Base-by-base conservation (phyloP, 2,888 invertebrate genomes). In the Cybosia mesomella region DNA sequence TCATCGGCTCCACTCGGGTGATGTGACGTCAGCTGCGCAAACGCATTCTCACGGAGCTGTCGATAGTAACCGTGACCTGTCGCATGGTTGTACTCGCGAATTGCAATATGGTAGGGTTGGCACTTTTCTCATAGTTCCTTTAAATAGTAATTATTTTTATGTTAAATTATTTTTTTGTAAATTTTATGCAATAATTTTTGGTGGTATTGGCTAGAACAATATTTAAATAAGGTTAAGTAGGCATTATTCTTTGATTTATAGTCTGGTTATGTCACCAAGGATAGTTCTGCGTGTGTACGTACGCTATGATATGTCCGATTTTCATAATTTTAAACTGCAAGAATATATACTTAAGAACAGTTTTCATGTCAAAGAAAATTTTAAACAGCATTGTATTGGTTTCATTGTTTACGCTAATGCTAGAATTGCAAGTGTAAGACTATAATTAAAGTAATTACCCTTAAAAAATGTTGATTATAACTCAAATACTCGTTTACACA, bases 41-140 rank as follows among this genome's bases (percentile, higher is more conserved):
- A 22, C 74, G 73, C 72, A 78, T 80, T 80, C 80, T 80, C 80
- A 80, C 80, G 80, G 76, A 67, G 72, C 68, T 78, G 79, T 75
- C 80, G 73, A 60, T 77, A 49, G 70, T 74, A 71, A 77, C 80
- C 43, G 73, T 80, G 81, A 78, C 81, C 81, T 81, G 79, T 80
- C 76, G 79, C 71, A 73, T 70, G 68, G 69, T 68, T 67, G 75
- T 78, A 75, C 74, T 78, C 66, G 81, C 74, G 73, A 80, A 79
- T 78, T 80, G 66, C 61, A 60, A 71, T 70, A 65, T 67, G n/a
- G 10, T 72, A 80, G 79, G 79, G 79, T 49, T 70, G 66, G 13
- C 54, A 54, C 63, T 62, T 28, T 9, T 2, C 21, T 9, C 1
- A 2, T 13, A 55, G n/a, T 5, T 24, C 3, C 5, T 5, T 21